A percentile compares a stretch with the other conserved stretches of the same genome.
Conservation (phyloP, 2,797 vertebrate species). For the Falco rusticolus region DNA sequence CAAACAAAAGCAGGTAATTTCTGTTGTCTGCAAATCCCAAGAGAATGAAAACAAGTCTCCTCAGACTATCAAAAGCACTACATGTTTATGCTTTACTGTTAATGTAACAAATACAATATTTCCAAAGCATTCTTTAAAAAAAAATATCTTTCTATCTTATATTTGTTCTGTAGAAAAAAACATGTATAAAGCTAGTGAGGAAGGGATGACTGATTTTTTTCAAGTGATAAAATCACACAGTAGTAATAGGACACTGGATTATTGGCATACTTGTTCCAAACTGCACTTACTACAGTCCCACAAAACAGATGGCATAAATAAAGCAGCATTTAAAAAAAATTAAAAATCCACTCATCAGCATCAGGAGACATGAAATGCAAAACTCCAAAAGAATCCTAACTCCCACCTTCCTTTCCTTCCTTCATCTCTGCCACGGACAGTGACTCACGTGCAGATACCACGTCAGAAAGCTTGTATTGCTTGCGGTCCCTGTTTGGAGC, state of each 20-base stretch:
- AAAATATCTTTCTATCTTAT: not conserved
- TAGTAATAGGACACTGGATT: not conserved
- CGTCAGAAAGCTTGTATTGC: not conserved
- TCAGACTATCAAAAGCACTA: not conserved
- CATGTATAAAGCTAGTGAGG: not conserved
- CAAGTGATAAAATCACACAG: not conserved
- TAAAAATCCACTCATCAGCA: not conserved
- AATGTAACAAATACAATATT: not conserved
- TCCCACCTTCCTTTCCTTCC: not conserved
- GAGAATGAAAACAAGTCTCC: not conserved
- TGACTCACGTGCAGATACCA: not conserved
- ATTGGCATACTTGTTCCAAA: not conserved
- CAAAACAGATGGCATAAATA: not conserved
- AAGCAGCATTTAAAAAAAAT: not conserved
- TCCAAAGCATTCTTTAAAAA: not conserved
- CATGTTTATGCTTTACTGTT: not conserved
- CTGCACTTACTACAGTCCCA: not conserved
- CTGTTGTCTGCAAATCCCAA: not conserved
- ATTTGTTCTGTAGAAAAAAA: not conserved
- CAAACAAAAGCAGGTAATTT: not conserved
- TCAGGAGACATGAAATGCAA: not conserved
- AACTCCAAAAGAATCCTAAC: not conserved
- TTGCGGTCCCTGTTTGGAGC: not conserved
- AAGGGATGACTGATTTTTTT: not conserved
- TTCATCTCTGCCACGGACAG: not conserved